These are phyloP conservation scores for Drusus annulatus DNA, from an alignment of 1,140 invertebrate genomes.

Conservation along the genomic window DNA sequence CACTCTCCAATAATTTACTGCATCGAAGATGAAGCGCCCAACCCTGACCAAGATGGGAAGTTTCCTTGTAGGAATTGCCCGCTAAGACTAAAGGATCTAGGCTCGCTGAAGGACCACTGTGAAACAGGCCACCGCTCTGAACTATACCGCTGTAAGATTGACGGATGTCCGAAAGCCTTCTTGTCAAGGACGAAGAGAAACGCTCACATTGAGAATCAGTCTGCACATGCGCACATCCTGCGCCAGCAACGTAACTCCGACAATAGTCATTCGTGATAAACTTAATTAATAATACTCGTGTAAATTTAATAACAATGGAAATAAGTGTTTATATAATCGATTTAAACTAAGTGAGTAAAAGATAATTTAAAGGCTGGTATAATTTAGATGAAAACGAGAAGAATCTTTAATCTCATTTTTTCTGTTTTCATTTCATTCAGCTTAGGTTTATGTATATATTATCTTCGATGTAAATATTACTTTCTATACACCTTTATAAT, in stretches of 20 bases:
- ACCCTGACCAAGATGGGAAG: conserved; percentile 70
- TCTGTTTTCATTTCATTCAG: too few species aligned
- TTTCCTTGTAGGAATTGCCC: conserved; percentile 75
- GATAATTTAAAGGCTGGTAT: conserved; percentile 40
- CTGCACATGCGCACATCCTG: conserved; percentile 65
- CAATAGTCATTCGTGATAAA: conserved; percentile 55
- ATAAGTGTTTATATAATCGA: conserved; percentile 23
- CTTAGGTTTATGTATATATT: too few species aligned
- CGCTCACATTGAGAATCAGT: conserved; percentile 75
- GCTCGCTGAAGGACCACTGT: conserved; percentile 76
- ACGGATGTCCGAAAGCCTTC: conserved; percentile 81
- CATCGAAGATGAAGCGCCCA: conserved; percentile 68
- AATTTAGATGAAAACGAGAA: neutral
- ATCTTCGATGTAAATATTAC: too few species aligned
- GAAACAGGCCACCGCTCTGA: conserved; percentile 75
- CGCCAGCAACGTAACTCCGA: conserved; percentile 56
- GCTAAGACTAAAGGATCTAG: conserved; percentile 70
- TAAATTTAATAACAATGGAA: neutral
- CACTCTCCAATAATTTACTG: conserved; percentile 61
- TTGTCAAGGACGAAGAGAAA: conserved; percentile 80
- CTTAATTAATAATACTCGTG: conserved; percentile 7
- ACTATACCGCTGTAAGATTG: conserved; percentile 78
- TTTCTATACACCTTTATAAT: too few species aligned
- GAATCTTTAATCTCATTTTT: too few species aligned
- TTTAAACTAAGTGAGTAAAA: conserved; percentile 18